Conservation (phyloP, 2,113 vertebrate species). For the Oostethus manadensis region DNA sequence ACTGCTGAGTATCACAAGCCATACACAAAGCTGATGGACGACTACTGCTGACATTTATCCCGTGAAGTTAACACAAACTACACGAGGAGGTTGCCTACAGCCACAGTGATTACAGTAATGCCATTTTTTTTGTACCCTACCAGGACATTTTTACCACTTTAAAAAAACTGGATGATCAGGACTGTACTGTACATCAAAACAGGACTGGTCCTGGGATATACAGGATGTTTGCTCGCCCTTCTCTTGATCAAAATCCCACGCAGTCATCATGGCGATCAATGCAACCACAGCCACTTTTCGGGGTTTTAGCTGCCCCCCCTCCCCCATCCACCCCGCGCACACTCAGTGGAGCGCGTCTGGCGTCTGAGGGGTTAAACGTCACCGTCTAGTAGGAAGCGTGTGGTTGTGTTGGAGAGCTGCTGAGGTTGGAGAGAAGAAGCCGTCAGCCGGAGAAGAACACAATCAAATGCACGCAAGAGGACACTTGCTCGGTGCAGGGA, state of each 20-base stretch:
- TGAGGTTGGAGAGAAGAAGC: constrained; percentile 40
- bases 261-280: constrained; percentile 2
- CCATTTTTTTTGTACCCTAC: too few relatives aligned
- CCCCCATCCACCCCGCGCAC: background rate
- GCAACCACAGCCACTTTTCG: background rate
- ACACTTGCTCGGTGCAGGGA: background rate
- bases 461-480: background rate
- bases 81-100: too few relatives aligned
- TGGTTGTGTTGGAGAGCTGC: constrained; percentile 42
- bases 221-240: background rate
- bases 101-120: too few relatives aligned
- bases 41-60: too few relatives aligned
- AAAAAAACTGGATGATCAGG: too few relatives aligned
- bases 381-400: constrained; percentile 63
- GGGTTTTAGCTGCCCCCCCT: background rate
- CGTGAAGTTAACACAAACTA: too few relatives aligned
- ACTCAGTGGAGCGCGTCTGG: constrained; percentile 16
- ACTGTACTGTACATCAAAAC: too few relatives aligned
- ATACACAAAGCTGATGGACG: too few relatives aligned
- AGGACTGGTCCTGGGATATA: background rate
- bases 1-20: too few relatives aligned
- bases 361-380: constrained; percentile 59
- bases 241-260: background rate
- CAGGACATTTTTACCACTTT: too few relatives aligned
- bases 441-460: background rate